These are phyloP conservation scores for Gracilinanus agilis DNA, from an alignment of 2,113 vertebrate genomes.

Conservation along the genomic window DNA sequence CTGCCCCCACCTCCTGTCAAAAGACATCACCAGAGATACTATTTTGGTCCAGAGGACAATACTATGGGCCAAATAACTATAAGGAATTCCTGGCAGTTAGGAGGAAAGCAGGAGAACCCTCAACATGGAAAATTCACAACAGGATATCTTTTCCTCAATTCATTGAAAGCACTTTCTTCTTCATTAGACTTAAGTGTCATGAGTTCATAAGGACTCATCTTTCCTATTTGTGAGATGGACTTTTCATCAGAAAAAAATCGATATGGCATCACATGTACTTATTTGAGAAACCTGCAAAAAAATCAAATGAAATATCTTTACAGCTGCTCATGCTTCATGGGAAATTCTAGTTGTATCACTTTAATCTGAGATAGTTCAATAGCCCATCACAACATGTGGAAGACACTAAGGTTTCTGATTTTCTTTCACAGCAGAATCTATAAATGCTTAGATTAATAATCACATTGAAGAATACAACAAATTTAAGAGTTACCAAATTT, in stretches of 20 bases:
- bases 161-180: neutral
- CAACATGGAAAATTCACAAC: neutral
- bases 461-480: neutral
- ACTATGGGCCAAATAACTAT: neutral
- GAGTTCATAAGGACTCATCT: slow-evolving; percentile 2
- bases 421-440: neutral
- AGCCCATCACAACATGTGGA: neutral
- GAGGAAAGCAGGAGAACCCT: neutral
- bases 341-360: neutral
- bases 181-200: slow-evolving; percentile 32
- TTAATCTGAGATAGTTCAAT: neutral
- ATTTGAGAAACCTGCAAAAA: neutral
- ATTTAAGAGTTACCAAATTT: neutral
- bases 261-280: neutral
- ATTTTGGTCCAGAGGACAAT: no score
- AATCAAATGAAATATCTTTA: neutral
- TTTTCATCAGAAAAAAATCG: neutral
- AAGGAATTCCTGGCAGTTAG: neutral
- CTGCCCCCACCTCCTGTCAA: no score
- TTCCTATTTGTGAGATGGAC: slow-evolving; percentile 19
- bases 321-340: neutral
- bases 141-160: neutral
- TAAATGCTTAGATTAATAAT: neutral
- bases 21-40: no score
- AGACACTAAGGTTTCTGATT: neutral